phyloP scores from a whole-genome alignment of 2,797 vertebrate genomes.

The Mormyrus hasselquistii region DNA sequence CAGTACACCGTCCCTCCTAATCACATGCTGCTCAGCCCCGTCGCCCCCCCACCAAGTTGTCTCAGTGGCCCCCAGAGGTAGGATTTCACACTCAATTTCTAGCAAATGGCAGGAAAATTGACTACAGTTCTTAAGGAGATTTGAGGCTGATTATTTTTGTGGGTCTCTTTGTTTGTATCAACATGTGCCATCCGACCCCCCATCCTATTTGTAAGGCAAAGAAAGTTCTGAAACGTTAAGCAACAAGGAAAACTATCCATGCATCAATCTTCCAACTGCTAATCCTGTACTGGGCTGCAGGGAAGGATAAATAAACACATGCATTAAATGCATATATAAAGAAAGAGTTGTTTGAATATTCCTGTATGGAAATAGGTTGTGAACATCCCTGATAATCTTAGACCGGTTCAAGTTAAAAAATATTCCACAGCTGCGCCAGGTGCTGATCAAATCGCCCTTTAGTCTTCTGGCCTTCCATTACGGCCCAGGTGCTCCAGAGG shows the following conservation, averaged over 20 bases:
- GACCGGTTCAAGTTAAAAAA: not conserved
- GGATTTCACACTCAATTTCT: slow-evolving; percentile 79
- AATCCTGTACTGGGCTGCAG: not conserved
- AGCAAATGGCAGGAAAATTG: slow-evolving; percentile 76
- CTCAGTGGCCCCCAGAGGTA: slow-evolving; percentile 53
- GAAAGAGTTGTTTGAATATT: not conserved
- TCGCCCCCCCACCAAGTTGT: slow-evolving; percentile 20
- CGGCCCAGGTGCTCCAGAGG: not conserved
- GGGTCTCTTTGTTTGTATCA: not conserved
- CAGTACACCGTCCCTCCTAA: slow-evolving; percentile 24
- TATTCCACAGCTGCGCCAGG: not conserved
- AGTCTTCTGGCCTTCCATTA: not conserved
- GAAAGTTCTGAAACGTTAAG: not conserved
- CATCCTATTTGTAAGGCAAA: not conserved
- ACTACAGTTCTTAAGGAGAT: slow-evolving; percentile 59
- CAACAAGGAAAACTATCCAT: not conserved
- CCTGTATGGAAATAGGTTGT: not conserved
- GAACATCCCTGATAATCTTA: not conserved
- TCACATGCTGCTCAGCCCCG: slow-evolving; percentile 16
- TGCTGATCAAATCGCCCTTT: not conserved
- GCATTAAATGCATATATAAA: not conserved
- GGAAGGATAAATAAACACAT: slow-evolving; percentile 2
- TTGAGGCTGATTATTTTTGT: slow-evolving; percentile 11
- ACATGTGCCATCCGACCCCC: not conserved
- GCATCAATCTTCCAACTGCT: slow-evolving; percentile 4